A percentile compares a stretch with the other conserved stretches of the same genome.
Evolutionary conservation across 2,797 vertebrate genomes (phyloP).

Genomic region (Gymnothorax reevesii): DNA sequence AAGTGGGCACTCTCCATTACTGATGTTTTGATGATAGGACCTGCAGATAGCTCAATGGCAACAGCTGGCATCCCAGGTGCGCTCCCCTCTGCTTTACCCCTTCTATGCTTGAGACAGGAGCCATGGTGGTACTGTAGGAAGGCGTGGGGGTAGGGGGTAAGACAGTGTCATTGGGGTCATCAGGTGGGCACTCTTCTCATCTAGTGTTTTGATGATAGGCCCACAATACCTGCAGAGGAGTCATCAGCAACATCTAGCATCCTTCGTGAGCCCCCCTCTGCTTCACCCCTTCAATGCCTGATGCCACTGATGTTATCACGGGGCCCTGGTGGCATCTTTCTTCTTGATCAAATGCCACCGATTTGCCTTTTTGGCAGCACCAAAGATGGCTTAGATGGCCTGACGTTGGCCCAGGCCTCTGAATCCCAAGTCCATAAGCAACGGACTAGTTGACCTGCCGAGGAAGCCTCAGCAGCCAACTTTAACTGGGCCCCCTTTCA

Average conservation of each 20-base stretch:
- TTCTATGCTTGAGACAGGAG: too few species aligned
- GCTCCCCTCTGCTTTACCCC: too few species aligned
- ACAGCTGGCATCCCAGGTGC: too few species aligned
- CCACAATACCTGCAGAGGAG: neutral
- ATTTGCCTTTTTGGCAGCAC: neutral
- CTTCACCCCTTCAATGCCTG: neutral
- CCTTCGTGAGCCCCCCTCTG: neutral
- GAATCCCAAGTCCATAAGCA: neutral
- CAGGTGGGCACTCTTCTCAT: too few species aligned
- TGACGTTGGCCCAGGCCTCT: neutral
- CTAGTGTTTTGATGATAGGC: too few species aligned
- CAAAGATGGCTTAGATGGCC: neutral
- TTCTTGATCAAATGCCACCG: neutral
- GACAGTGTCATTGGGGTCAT: neutral
- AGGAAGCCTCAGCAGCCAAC: conserved; percentile 1
- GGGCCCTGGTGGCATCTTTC: neutral
- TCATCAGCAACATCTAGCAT: conserved; percentile 6
- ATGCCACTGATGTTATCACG: neutral
- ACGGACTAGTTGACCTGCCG: neutral
- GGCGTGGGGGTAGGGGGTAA: neutral
- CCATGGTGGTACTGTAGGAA: too few species aligned
- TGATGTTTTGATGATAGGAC: too few species aligned
- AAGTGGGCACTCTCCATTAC: too few species aligned
- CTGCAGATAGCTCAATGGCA: too few species aligned
- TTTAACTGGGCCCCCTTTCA: neutral